Evolutionary conservation across 2,888 invertebrate genomes (phyloP), one percentile per base, ranked within the genome.

Genomic region (Agapostemon virescens): DNA sequence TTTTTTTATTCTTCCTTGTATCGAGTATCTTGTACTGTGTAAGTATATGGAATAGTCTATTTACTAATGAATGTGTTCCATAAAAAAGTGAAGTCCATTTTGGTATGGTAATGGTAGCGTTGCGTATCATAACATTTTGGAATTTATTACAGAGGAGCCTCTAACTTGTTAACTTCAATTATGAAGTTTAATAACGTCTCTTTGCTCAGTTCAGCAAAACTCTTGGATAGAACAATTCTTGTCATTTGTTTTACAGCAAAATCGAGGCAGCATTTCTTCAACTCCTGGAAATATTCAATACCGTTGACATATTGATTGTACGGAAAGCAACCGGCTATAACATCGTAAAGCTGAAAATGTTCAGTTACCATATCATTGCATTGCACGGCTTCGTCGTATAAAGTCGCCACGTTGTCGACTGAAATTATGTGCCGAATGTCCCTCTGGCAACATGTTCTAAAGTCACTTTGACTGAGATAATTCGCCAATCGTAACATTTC

Each of bases 241-340:
- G 95, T 95, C 94, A 95, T 93, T 90, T 95, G 95, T 89, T 94
- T 94, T 83, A 95, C 89, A 66, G 94, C 94, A 89, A 95, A 95
- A 69, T 94, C 94, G 88, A 95, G 94, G 86, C 95, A 95, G 88
- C 94, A 94, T 45, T 95, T 94, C 88, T 95, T 94, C 78, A 95
- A 90, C 79, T 94, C 94, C 94, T 95, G 88, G 11, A 90, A 90
- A 74, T 11, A 0, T n/a, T 71, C 36, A 23, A 66, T 42, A 40
- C 2, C 23, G 23, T 23, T 33, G 42, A 73, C 33, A 23, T 9
- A 33, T 17, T 7, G 15, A 20, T 20, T 38, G 15, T 40, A 23
- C 38, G 4, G 9, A 38, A 23, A 23, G 15, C 40, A 40, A 36
- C 20, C 13, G 15, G 26, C 20, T 49, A 2, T 15, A 23, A 77